phyloP scores from a whole-genome alignment of 2,113 vertebrate genomes.

The Acanthochromis polyacanthus region DNA sequence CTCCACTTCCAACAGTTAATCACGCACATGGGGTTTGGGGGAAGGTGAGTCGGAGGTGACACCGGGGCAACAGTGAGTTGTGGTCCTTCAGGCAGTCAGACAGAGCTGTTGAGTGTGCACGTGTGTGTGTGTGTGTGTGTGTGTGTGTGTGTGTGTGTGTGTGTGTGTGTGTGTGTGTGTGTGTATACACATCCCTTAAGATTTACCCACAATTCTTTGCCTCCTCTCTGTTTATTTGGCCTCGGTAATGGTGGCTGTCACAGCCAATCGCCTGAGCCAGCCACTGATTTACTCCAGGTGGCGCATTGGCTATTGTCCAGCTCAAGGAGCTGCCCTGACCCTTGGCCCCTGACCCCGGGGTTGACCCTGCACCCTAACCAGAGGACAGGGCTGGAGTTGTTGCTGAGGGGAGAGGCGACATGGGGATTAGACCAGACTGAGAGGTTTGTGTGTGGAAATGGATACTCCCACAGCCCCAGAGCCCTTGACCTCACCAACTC shows the following conservation, averaged over 20 bases:
- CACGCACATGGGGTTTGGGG: slow-evolving; percentile 65
- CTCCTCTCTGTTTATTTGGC: slow-evolving; percentile 77
- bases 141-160: slow-evolving; percentile 15
- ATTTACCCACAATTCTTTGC: slow-evolving; percentile 75
- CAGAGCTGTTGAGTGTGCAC: slow-evolving; percentile 19
- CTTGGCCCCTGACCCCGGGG: slow-evolving; percentile 72
- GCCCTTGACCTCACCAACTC: slow-evolving; percentile 31
- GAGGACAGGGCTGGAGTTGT: slow-evolving; percentile 70
- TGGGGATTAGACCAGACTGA: slow-evolving; percentile 70
- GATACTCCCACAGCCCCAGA: slow-evolving; percentile 59
- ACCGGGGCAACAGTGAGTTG: slow-evolving; percentile 65
- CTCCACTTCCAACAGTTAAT: slow-evolving; percentile 76
- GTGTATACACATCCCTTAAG: slow-evolving; percentile 11
- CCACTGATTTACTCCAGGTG: slow-evolving; percentile 86
- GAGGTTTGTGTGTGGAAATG: slow-evolving; percentile 70
- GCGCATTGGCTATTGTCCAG: slow-evolving; percentile 82
- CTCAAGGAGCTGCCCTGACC: slow-evolving; percentile 78
- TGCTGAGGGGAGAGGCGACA: slow-evolving; percentile 69
- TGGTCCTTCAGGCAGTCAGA: slow-evolving; percentile 61
- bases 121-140: slow-evolving; percentile 15
- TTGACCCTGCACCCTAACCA: slow-evolving; percentile 68
- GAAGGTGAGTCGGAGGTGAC: slow-evolving; percentile 52
- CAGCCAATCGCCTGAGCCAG: slow-evolving; percentile 67
- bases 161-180: slow-evolving; percentile 21
- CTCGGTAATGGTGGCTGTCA: slow-evolving; percentile 80